phyloP scores from a whole-genome alignment of 2,113 vertebrate genomes.

The Balaeniceps rex region DNA sequence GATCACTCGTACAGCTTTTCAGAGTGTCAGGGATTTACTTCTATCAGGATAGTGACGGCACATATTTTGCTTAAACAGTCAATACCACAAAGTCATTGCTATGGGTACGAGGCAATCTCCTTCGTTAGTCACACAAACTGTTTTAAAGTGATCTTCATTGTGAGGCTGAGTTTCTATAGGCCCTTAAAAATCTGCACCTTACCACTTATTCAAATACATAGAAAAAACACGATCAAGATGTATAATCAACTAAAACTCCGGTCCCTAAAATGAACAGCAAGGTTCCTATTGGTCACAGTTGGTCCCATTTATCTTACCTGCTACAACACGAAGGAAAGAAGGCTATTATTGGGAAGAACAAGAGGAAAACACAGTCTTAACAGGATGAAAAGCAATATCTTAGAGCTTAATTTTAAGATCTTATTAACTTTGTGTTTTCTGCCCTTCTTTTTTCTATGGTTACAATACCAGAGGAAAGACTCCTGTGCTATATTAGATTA shows the following conservation, averaged over 20 bases:
- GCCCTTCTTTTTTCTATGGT: not conserved
- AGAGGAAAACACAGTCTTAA: not conserved
- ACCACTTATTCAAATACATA: not conserved
- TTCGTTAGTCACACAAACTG: not conserved
- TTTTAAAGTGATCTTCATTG: not conserved
- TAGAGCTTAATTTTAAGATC: not conserved
- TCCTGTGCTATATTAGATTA: not conserved
- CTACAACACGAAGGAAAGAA: not conserved
- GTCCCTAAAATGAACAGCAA: not conserved
- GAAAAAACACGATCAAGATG: not conserved
- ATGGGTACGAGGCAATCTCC: not conserved
- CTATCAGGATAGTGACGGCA: fast-evolving
- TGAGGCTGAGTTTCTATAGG: not conserved
- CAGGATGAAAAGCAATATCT: not conserved
- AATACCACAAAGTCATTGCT: not conserved
- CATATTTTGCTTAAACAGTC: not conserved
- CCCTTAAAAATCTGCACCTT: not conserved
- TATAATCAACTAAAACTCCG: not conserved
- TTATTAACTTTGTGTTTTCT: not conserved
- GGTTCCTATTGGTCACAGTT: not conserved
- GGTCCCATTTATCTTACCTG: not conserved
- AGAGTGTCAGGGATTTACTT: not conserved
- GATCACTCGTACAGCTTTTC: not conserved
- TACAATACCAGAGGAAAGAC: not conserved
- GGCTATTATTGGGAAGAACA: not conserved